These are phyloP conservation scores for Melipona beecheii DNA, from an alignment of 2,888 invertebrate genomes.

Conservation along the genomic window DNA sequence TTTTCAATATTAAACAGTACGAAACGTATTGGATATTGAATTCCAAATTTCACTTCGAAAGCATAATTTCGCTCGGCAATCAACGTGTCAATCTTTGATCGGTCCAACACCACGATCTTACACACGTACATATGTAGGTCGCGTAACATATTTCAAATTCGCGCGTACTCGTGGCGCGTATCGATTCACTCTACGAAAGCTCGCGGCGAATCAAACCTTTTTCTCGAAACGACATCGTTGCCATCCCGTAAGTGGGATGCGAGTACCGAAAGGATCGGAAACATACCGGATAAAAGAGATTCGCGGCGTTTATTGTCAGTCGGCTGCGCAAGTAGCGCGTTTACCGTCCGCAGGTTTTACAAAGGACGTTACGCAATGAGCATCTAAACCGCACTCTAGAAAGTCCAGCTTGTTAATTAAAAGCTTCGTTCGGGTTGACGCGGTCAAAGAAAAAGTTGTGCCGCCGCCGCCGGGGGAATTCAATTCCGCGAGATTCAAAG, in stretches of 20 bases:
- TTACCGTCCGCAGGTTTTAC: constrained; percentile 28
- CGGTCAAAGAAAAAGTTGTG: constrained; percentile 29
- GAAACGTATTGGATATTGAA: no score
- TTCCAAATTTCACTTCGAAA: no score
- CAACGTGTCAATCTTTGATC: not conserved
- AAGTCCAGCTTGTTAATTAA: constrained; percentile 55
- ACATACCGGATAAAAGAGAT: constrained; percentile 16
- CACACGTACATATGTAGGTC: not conserved
- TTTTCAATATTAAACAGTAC: no score
- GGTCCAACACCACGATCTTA: not conserved
- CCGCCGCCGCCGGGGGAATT: constrained; percentile 10
- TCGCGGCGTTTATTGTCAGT: constrained; percentile 32
- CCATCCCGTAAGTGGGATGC: not conserved
- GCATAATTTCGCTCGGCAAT: no score
- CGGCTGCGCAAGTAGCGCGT: constrained; percentile 51
- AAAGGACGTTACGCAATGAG: constrained; percentile 58
- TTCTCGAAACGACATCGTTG: not conserved
- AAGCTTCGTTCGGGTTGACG: constrained; percentile 17
- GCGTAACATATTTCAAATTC: not conserved
- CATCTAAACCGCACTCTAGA: constrained; percentile 47
- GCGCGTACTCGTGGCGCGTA: no score
- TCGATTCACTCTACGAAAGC: not conserved
- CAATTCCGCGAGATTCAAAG: constrained; percentile 49
- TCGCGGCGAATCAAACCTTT: not conserved
- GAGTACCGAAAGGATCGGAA: not conserved